phyloP scores from a whole-genome alignment of 2,888 invertebrate genomes.

The Ischnus inquisitorius region DNA sequence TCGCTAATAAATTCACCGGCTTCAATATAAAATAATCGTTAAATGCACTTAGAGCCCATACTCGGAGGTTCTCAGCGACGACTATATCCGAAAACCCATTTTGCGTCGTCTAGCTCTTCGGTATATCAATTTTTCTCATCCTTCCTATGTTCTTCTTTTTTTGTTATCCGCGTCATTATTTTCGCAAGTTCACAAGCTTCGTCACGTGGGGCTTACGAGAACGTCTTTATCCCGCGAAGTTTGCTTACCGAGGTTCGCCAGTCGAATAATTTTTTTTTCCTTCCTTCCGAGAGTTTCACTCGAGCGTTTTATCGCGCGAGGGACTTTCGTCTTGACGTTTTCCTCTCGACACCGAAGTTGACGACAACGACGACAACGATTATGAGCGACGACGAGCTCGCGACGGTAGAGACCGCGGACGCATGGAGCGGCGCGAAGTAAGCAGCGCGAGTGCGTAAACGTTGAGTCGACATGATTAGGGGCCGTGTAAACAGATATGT shows the following conservation, averaged over 20 bases:
- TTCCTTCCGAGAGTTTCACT: constrained; percentile 20
- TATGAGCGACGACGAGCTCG: constrained; percentile 41
- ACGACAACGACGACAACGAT: constrained; percentile 37
- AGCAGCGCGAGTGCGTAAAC: constrained; percentile 57
- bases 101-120: constrained; percentile 78
- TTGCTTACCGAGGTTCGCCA: constrained; percentile 66
- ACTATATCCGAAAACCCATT: constrained; percentile 74
- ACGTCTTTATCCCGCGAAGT: not conserved
- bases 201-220: not conserved
- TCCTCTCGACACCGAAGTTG: constrained; percentile 43
- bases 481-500: constrained; percentile 84
- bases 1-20: constrained; percentile 81
- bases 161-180: not conserved
- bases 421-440: constrained; percentile 4
- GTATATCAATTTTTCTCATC: constrained; percentile 72
- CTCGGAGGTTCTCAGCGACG: constrained; percentile 77
- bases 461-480: constrained; percentile 81
- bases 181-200: not conserved
- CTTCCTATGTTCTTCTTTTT: not conserved
- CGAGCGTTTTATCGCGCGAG: constrained; percentile 37
- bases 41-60: constrained; percentile 83
- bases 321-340: constrained; percentile 55
- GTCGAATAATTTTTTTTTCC: not conserved
- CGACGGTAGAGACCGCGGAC: constrained; percentile 19
- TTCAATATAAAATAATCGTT: constrained; percentile 84